Conservation (phyloP, 2,797 vertebrate species). For the Bufotes viridis region DNA sequence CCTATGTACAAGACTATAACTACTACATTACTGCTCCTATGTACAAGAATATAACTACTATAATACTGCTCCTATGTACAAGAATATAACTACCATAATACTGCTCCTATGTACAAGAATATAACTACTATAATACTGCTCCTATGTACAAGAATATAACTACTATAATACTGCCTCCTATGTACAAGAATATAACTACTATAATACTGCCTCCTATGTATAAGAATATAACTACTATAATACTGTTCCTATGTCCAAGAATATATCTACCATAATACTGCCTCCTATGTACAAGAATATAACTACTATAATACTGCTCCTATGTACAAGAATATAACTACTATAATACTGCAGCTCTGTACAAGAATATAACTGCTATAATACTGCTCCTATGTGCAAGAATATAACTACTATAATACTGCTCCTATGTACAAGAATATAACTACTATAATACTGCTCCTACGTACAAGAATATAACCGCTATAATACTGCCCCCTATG, state of each 20-base stretch:
- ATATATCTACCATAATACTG: slow-evolving; percentile 1
- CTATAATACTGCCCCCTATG: neutral
- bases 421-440: neutral
- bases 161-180: no score
- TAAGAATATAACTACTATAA: slow-evolving; percentile 8
- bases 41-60: slow-evolving; percentile 6
- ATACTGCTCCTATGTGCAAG: neutral
- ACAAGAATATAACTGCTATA: neutral
- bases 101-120: neutral
- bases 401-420: neutral
- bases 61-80: neutral
- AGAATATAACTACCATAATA: slow-evolving; percentile 8
- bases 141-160: neutral
- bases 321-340: slow-evolving; percentile 4
- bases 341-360: neutral
- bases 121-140: neutral
- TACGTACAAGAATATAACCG: neutral
- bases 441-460: neutral
- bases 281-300: neutral
- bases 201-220: slow-evolving; percentile 2
- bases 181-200: slow-evolving; percentile 8
- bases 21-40: neutral
- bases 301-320: neutral
- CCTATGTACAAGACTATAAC: neutral
- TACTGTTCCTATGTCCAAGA: neutral